Conservation (phyloP, 2,888 invertebrate genomes). For the Latheticus oryzae region DNA sequence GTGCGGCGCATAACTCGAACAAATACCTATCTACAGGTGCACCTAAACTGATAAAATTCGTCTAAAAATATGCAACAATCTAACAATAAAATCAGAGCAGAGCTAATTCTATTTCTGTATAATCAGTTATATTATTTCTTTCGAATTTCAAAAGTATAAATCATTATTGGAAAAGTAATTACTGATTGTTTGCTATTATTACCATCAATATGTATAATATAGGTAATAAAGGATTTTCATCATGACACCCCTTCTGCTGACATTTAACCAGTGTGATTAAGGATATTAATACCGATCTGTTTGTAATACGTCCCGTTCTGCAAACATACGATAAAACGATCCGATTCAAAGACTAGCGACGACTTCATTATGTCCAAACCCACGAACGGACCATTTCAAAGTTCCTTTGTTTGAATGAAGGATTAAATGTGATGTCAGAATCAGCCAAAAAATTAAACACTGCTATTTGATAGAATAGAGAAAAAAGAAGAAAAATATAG, state of each 20-base stretch:
- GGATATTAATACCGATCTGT: slow-evolving; percentile 35
- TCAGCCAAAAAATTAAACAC: slow-evolving; percentile 21
- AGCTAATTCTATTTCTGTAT: too few species aligned
- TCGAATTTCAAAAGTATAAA: too few species aligned
- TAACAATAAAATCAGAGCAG: too few species aligned
- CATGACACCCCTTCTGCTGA: slow-evolving; percentile 11
- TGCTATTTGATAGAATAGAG: slow-evolving; percentile 11
- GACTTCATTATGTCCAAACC: slow-evolving; percentile 28
- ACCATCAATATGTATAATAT: too few species aligned
- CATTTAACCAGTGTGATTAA: slow-evolving; percentile 30
- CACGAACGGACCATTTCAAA: slow-evolving; percentile 25
- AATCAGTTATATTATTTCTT: too few species aligned
- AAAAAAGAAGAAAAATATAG: slow-evolving; percentile 2
- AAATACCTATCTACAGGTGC: too few species aligned
- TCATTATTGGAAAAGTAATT: too few species aligned
- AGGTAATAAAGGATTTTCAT: too few species aligned
- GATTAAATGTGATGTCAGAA: slow-evolving; percentile 23
- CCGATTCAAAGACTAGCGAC: slow-evolving; percentile 32
- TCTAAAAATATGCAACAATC: too few species aligned
- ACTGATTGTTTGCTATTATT: too few species aligned
- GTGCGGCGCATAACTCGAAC: too few species aligned
- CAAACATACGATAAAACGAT: slow-evolving; percentile 40
- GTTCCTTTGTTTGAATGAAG: slow-evolving; percentile 25
- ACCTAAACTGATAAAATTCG: too few species aligned
- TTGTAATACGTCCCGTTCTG: slow-evolving; percentile 36